These are phyloP conservation scores for Periparus ater DNA, from an alignment of 2,797 vertebrate species.

Conservation along the genomic window DNA sequence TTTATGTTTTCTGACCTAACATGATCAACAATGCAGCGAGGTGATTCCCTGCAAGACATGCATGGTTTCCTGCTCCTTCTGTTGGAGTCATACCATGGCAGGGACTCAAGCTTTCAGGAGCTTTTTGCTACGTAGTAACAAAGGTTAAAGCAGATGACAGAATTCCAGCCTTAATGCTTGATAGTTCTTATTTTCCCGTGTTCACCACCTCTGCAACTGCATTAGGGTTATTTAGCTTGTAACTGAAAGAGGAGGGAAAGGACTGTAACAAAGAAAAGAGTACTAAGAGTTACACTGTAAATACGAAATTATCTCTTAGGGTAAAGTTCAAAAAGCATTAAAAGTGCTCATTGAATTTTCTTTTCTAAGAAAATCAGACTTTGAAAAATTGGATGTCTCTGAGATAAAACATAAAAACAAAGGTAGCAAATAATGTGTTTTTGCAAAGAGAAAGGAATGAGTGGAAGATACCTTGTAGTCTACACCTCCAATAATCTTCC, in stretches of 20 bases:
- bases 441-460: background rate
- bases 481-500: conserved; percentile 97
- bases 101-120: background rate
- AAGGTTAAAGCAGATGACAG: background rate
- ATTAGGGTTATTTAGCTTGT: background rate
- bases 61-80: background rate
- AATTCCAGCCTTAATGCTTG: background rate
- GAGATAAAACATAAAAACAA: background rate
- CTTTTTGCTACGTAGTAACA: background rate
- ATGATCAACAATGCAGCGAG: fast-evolving
- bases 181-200: background rate
- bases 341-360: background rate
- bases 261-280: background rate
- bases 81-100: background rate
- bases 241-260: background rate
- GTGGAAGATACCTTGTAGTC: conserved; percentile 92
- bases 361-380: background rate
- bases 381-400: background rate
- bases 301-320: background rate
- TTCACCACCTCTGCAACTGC: background rate
- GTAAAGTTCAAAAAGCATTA: background rate
- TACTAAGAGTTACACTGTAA: background rate
- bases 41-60: background rate
- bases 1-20: background rate
- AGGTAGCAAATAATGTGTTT: background rate